Percentiles rank a stretch among this genome's conserved stretches.
Evolutionary conservation across 2,888 invertebrate genomes (phyloP).

Genomic region (Rhagium mordax): DNA sequence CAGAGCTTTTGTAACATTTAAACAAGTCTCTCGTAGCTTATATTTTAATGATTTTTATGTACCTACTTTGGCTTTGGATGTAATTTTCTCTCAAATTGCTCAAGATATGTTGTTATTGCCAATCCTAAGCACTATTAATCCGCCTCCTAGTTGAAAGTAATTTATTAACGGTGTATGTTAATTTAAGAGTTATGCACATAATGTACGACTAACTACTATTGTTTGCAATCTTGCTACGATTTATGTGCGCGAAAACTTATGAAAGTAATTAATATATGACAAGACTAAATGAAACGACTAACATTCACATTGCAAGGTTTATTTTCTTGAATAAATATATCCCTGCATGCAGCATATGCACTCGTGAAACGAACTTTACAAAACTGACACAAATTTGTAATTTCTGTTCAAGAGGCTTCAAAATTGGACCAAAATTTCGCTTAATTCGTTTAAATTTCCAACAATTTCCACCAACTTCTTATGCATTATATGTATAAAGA

Average conservation of each 20-base stretch:
- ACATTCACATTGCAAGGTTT: constrained; percentile 2
- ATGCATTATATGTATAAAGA: too few species aligned
- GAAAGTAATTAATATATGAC: constrained; percentile 1
- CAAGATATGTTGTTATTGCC: neutral
- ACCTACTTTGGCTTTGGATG: too few species aligned
- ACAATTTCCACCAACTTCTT: too few species aligned
- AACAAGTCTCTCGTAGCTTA: too few species aligned
- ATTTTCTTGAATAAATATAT: neutral
- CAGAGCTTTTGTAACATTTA: too few species aligned
- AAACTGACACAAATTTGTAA: too few species aligned
- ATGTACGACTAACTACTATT: constrained; percentile 2
- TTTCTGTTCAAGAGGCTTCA: too few species aligned
- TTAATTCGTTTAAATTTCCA: too few species aligned
- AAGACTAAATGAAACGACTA: constrained; percentile 4
- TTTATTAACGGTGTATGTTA: neutral
- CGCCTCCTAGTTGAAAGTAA: constrained; percentile 4
- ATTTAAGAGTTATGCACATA: neutral
- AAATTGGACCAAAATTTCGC: too few species aligned
- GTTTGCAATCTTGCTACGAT: constrained; percentile 2
- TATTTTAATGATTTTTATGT: too few species aligned
- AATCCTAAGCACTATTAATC: neutral
- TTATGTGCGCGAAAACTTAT: constrained; percentile 10
- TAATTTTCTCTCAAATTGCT: neutral
- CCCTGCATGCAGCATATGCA: neutral
- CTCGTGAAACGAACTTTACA: too few species aligned